Conservation (phyloP, 2,797 vertebrate genomes). For the Periparus ater region DNA sequence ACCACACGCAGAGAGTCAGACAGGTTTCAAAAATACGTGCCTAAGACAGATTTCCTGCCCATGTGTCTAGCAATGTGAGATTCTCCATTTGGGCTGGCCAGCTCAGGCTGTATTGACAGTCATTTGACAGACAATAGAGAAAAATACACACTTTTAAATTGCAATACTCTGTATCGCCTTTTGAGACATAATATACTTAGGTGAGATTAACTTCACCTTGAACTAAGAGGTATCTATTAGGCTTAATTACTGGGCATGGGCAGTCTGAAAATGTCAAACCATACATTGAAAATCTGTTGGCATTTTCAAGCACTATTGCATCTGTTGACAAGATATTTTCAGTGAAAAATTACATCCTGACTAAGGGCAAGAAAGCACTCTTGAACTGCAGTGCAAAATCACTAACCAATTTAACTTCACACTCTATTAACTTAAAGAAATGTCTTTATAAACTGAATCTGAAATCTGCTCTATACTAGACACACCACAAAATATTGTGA, state of each 20-base stretch:
- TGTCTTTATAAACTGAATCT: background rate
- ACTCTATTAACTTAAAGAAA: background rate
- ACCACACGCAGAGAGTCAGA: too few species aligned
- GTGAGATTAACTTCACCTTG: background rate
- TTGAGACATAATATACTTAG: background rate
- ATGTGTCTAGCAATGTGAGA: background rate
- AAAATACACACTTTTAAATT: background rate
- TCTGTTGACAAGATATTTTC: background rate
- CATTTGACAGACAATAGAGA: background rate
- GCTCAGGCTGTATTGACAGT: background rate
- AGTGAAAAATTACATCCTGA: background rate
- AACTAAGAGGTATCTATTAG: background rate
- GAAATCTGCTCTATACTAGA: background rate
- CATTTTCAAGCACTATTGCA: conserved; percentile 9
- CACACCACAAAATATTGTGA: background rate
- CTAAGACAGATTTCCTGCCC: background rate
- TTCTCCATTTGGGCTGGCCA: background rate
- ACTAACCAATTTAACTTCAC: background rate
- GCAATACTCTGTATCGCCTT: background rate
- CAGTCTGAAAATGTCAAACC: background rate
- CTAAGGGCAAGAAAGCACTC: background rate
- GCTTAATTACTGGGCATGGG: background rate
- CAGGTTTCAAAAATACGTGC: fast-evolving
- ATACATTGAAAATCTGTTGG: background rate
- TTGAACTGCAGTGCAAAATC: background rate